Evolutionary conservation across 2,113 vertebrate species (phyloP).

Genomic region (Muntiacus muntjak): DNA sequence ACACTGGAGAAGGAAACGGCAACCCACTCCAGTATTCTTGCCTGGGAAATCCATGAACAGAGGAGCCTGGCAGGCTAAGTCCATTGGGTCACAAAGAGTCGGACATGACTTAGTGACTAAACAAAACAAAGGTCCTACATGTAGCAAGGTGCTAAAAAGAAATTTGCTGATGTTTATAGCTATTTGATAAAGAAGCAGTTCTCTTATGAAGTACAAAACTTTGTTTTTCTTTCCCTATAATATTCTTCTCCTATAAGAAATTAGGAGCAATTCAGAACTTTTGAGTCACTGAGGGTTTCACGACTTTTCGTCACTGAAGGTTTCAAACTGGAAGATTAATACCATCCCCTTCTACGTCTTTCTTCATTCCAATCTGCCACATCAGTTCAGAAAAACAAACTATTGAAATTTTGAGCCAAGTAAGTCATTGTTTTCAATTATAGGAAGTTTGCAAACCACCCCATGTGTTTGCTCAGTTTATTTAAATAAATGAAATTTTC

Average conservation of each 20-base stretch:
- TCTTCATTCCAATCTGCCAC: not conserved
- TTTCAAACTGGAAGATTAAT: not conserved
- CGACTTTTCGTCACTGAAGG: not conserved
- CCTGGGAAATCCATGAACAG: not conserved
- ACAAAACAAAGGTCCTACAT: not conserved
- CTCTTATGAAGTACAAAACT: not conserved
- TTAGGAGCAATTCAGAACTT: not conserved
- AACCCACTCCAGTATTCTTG: not conserved
- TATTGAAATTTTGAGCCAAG: not conserved
- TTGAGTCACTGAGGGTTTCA: not conserved
- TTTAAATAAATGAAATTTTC: constrained; percentile 36
- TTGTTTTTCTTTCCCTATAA: not conserved
- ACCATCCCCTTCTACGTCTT: not conserved
- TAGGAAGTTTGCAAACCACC: constrained; percentile 1
- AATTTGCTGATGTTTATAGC: not conserved
- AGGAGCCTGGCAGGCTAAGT: not conserved
- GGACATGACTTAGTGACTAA: not conserved
- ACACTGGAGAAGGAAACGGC: not conserved
- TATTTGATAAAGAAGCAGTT: not conserved
- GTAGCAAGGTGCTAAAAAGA: not conserved
- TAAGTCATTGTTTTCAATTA: not conserved
- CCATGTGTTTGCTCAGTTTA: not conserved
- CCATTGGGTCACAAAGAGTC: not conserved
- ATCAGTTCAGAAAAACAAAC: constrained; percentile 14
- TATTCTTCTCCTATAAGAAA: not conserved